Evolutionary conservation across 1,140 invertebrate species (phyloP).

Genomic region (Drosophila gunungcola): DNA sequence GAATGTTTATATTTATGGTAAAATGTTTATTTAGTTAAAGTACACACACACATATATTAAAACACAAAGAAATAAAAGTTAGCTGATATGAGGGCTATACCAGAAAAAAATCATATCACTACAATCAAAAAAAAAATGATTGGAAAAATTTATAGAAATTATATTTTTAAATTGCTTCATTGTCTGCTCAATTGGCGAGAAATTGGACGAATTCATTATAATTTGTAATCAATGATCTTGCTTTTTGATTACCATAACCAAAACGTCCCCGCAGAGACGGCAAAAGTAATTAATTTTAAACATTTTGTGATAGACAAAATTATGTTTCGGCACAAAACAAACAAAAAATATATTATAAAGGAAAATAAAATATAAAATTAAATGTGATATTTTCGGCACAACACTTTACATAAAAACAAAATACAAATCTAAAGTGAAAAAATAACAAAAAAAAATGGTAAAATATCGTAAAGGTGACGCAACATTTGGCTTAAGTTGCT

Average conservation of each 20-base stretch:
- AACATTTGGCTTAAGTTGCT: constrained; percentile 44
- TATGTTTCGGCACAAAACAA: constrained; percentile 66
- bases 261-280: constrained; percentile 52
- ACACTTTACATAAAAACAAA: constrained; percentile 67
- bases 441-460: constrained; percentile 11
- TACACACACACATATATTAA: constrained; percentile 18
- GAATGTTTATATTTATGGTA: constrained; percentile 61
- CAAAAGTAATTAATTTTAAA: constrained; percentile 78
- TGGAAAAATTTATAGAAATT: constrained; percentile 27
- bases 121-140: constrained; percentile 36
- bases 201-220: constrained; percentile 24
- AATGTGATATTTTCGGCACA: constrained; percentile 84
- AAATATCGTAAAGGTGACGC: constrained; percentile 40
- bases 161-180: constrained; percentile 32
- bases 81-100: constrained; percentile 37
- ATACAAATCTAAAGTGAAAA: constrained; percentile 21
- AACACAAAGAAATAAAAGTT: constrained; percentile 8
- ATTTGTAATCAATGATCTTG: constrained; percentile 31
- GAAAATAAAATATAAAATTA: constrained; percentile 62
- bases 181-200: constrained; percentile 38
- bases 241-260: constrained; percentile 40
- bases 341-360: constrained; percentile 39
- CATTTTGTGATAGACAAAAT: constrained; percentile 84
- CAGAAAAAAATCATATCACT: constrained; percentile 58
- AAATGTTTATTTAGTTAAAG: constrained; percentile 57